These are phyloP conservation scores for Tachycineta bicolor DNA, from an alignment of 2,113 vertebrate genomes.

Conservation along the genomic window DNA sequence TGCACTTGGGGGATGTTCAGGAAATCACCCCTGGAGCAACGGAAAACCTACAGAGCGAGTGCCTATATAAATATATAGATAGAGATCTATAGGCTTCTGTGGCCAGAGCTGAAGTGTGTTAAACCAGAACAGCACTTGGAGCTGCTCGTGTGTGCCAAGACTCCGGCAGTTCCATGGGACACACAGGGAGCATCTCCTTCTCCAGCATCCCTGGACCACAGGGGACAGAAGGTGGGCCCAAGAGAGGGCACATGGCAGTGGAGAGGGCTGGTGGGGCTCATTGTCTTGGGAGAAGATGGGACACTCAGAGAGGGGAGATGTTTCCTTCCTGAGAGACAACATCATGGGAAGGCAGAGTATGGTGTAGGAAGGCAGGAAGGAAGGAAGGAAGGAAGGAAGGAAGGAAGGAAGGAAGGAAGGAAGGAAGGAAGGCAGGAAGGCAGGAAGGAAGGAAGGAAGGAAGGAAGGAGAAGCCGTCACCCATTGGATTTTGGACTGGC, in stretches of 20 bases:
- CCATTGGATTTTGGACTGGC: background rate
- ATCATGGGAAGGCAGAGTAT: fast-evolving
- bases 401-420: background rate
- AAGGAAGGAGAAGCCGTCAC: background rate
- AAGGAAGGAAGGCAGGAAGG: background rate
- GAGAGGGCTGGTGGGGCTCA: background rate
- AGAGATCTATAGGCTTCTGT: background rate
- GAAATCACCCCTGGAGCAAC: background rate
- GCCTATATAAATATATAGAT: background rate
- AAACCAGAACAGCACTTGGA: background rate
- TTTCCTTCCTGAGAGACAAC: background rate
- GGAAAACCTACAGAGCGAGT: background rate
- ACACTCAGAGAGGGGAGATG: background rate
- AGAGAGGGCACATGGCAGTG: fast-evolving
- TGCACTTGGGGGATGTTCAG: background rate
- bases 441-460: background rate
- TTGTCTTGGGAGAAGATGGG: background rate
- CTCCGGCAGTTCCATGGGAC: fast-evolving
- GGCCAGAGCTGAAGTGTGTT: background rate
- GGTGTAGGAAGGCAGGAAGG: background rate
- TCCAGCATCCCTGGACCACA: background rate
- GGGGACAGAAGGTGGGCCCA: background rate
- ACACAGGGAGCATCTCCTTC: background rate
- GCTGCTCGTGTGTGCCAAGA: fast-evolving
- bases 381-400: background rate